Conservation (phyloP, 1,140 invertebrate species). For the Listronotus bonariensis region DNA sequence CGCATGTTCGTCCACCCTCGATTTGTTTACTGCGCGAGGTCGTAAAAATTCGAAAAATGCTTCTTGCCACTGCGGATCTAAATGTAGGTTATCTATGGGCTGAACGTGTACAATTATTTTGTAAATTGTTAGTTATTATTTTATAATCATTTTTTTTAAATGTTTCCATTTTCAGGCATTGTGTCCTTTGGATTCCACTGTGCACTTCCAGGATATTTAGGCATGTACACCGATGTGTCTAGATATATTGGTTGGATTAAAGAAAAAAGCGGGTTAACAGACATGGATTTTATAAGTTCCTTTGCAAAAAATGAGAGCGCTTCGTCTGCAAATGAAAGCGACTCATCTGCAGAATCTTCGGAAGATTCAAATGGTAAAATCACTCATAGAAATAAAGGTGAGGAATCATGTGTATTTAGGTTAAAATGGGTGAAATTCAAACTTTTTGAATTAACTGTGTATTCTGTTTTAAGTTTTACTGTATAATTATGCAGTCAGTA, state of each 20-base stretch:
- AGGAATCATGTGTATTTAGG: too few relatives aligned
- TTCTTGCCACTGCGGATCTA: too few relatives aligned
- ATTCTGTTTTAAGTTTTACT: too few relatives aligned
- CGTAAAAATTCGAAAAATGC: too few relatives aligned
- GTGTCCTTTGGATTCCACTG: slow-evolving; percentile 69
- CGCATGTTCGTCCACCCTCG: too few relatives aligned
- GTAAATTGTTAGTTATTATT: background rate
- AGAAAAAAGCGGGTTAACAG: slow-evolving; percentile 38
- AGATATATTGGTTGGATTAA: slow-evolving; percentile 73
- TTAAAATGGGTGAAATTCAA: too few relatives aligned
- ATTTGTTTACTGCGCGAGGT: too few relatives aligned
- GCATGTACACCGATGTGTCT: slow-evolving; percentile 71
- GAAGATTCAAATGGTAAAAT: slow-evolving; percentile 1
- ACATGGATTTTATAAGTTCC: slow-evolving; percentile 2
- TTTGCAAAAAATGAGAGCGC: background rate
- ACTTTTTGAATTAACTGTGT: too few relatives aligned
- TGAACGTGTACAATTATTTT: background rate
- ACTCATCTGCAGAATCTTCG: background rate
- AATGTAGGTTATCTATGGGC: too few relatives aligned
- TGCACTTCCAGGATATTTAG: slow-evolving; percentile 60
- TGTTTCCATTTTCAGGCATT: slow-evolving; percentile 58
- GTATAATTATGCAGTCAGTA: too few relatives aligned
- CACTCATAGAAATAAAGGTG: too few relatives aligned
- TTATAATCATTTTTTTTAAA: slow-evolving; percentile 4
- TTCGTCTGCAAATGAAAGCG: background rate